Base-by-base conservation (phyloP, 2,888 invertebrate genomes). In the Epirrhoe tristata region DNA sequence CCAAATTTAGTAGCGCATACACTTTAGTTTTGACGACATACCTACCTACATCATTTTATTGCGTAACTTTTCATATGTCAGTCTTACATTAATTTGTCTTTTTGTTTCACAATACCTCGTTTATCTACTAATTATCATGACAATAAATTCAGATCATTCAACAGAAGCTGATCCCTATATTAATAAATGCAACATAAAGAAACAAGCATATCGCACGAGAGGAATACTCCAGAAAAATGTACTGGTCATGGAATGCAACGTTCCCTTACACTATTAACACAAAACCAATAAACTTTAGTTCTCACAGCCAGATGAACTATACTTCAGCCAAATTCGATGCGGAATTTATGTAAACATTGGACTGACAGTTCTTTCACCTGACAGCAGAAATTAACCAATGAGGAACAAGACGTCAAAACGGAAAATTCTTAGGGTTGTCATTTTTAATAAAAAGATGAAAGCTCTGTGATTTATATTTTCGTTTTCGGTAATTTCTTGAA, bases 221-320 rank as follows among this genome's bases (percentile, higher is more conserved):
- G 34, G 32, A 57, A 54, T 60, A 58, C 61, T 55, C 7, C n/a
- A 53, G 53, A 60, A 65, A 6, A n/a, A 58, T 48, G 36, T 43
- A 62, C 58, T 64, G 66, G 56, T 67, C 67, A 48, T 54, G 70
- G 71, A 68, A 73, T 70, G 71, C 62, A 46, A 39, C 8, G 56
- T 66, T 58, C 43, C 53, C 69, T 69, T 65, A 61, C 53, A 54
- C 64, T 74, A 70, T 39, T 66, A 72, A 67, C 65, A 65, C 65
- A 66, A 65, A 63, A 52, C 43, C 64, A 66, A 58, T 65, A 63
- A 51, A 63, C 66, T 63, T 39, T 64, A 62, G 61, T 63, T 46
- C 57, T 72, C 73, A 74, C 72, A 74, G 72, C 72, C 72, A 56
- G 48, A 24, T 50, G 53, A 58, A 55, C 8, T 55, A n/a, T n/a